These are phyloP conservation scores for Tor tambroides DNA, from an alignment of 2,113 vertebrate genomes.

Conservation along the genomic window DNA sequence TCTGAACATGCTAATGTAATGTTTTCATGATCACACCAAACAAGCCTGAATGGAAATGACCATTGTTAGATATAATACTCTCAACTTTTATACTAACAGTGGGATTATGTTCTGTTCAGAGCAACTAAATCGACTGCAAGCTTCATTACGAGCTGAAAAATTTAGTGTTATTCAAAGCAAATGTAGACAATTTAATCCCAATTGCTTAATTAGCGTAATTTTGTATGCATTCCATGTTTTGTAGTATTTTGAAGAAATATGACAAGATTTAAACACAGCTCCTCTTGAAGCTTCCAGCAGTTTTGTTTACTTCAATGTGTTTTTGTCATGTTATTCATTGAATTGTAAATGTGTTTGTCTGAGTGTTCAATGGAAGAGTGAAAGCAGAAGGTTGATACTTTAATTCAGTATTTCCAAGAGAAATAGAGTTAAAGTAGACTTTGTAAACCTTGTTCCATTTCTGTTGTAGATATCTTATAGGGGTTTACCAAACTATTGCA, in stretches of 20 bases:
- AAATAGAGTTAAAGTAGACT: constrained; percentile 73
- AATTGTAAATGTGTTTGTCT: constrained; percentile 47
- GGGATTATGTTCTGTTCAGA: constrained; percentile 52
- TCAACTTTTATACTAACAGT: constrained; percentile 56
- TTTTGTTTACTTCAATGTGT: too few species aligned
- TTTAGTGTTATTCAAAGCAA: neutral
- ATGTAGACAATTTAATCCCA: neutral
- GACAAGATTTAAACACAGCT: neutral
- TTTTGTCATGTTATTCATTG: constrained; percentile 28
- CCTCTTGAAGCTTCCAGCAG: constrained; percentile 43
- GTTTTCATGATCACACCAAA: neutral
- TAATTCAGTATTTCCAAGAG: constrained; percentile 73
- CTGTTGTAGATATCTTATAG: constrained; percentile 66
- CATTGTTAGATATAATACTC: constrained; percentile 55
- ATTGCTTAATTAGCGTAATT: too few species aligned
- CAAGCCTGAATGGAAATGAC: constrained; percentile 58
- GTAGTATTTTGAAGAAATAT: neutral
- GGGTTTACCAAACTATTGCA: constrained; percentile 61
- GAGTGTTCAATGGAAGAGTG: constrained; percentile 77
- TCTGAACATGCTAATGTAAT: constrained; percentile 3
- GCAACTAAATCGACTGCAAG: constrained; percentile 42
- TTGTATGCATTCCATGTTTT: neutral
- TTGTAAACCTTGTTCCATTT: constrained; percentile 63
- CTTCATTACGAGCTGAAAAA: constrained; percentile 41
- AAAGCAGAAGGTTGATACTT: constrained; percentile 74